Percentiles rank a stretch among this genome's conserved stretches.
Evolutionary conservation across 2,888 invertebrate genomes (phyloP).

Genomic region (Cremastobaeus sp.): DNA sequence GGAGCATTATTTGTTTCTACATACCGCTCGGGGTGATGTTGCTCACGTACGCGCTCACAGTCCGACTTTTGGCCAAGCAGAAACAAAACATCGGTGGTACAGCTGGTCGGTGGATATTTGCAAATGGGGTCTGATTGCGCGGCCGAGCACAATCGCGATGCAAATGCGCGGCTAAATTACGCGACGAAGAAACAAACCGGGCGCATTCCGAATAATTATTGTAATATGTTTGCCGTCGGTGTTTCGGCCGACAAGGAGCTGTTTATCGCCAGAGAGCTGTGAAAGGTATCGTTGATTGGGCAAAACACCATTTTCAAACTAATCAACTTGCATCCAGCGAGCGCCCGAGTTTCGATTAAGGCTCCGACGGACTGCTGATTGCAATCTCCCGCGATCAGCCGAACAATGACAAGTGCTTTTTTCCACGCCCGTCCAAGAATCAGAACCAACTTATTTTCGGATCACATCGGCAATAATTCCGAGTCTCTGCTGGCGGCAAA

Average conservation of each 20-base stretch:
- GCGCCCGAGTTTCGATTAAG: constrained; percentile 11
- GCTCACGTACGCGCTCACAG: constrained; percentile 95
- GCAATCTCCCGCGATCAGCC: constrained; percentile 6
- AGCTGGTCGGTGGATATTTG: constrained; percentile 81
- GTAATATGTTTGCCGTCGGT: not conserved
- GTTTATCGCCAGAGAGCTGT: too few relatives aligned
- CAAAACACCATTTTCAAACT: constrained; percentile 18
- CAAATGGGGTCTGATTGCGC: constrained; percentile 10
- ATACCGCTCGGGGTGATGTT: constrained; percentile 97
- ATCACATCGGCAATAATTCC: too few relatives aligned
- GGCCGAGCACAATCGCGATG: constrained; percentile 15
- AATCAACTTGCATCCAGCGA: constrained; percentile 19
- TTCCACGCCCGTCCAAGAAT: too few relatives aligned
- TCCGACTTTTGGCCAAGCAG: constrained; percentile 90
- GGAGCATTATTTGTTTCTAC: constrained; percentile 97
- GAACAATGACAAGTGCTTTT: not conserved
- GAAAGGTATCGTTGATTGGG: constrained; percentile 7
- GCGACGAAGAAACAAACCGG: constrained; percentile 5
- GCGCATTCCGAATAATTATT: constrained; percentile 2
- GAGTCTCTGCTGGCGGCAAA: too few relatives aligned
- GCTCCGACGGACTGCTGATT: not conserved
- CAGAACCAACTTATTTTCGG: too few relatives aligned
- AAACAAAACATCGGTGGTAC: constrained; percentile 84
- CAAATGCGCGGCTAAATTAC: constrained; percentile 9
- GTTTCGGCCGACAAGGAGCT: too few relatives aligned